Conservation (phyloP, 2,113 vertebrate species). For the Beaufortia kweichowensis region DNA sequence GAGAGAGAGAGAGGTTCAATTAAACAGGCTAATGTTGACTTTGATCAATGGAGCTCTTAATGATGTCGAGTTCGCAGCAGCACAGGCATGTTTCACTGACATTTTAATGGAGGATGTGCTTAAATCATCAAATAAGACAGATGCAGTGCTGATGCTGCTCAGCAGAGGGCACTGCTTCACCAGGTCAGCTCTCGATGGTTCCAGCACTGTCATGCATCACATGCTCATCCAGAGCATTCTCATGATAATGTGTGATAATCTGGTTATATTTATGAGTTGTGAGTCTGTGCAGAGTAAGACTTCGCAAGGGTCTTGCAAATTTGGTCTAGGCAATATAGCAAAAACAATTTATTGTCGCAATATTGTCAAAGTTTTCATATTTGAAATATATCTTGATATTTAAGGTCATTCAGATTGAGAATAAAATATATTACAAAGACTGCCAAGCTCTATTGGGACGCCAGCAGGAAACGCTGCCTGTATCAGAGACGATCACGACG, state of each 20-base stretch:
- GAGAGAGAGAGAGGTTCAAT: not conserved
- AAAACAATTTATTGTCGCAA: no score
- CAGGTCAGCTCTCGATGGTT: not conserved
- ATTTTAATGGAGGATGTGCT: not conserved
- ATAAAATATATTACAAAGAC: no score
- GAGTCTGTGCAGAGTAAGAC: no score
- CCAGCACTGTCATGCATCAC: not conserved
- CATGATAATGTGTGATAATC: not conserved
- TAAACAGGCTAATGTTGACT: constrained; percentile 28
- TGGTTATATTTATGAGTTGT: not conserved
- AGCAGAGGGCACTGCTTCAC: constrained; percentile 48
- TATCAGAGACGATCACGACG: not conserved
- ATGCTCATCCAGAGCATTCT: not conserved
- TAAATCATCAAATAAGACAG: not conserved
- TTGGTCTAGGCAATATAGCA: no score
- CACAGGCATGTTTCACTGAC: constrained; percentile 20
- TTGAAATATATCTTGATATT: no score
- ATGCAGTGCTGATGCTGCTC: not conserved
- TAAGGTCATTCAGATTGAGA: no score
- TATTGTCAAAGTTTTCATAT: no score
- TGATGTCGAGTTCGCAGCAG: not conserved
- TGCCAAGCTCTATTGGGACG: not conserved
- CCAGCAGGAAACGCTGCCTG: not conserved
- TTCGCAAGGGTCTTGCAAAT: no score
- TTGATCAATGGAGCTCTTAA: constrained; percentile 49